Percentiles rank a stretch among this genome's conserved stretches.
Evolutionary conservation across 2,797 vertebrate species (phyloP).

Genomic region (Intellagama lesueurii): DNA sequence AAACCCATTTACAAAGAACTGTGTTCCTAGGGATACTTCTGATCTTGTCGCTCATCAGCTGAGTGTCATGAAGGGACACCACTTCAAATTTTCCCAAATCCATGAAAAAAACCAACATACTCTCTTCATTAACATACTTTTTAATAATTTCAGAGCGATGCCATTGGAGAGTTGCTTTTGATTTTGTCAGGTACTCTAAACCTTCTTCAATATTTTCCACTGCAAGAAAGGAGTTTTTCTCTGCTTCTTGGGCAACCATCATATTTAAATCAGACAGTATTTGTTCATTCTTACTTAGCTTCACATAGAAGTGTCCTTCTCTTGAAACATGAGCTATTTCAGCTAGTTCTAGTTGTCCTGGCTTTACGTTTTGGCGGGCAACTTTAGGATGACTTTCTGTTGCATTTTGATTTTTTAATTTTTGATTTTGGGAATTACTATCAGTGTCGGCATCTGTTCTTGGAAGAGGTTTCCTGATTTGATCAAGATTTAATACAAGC

Average conservation of each 20-base stretch:
- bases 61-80: conserved; percentile 69
- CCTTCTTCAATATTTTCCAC: conserved; percentile 75
- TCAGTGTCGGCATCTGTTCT: not conserved
- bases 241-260: conserved; percentile 67
- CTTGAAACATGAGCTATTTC: conserved; percentile 75
- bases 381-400: conserved; percentile 11
- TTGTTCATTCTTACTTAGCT: conserved; percentile 70
- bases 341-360: conserved; percentile 73
- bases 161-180: conserved; percentile 71
- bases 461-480: not conserved
- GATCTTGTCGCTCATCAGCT: conserved; percentile 58
- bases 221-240: conserved; percentile 51
- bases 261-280: conserved; percentile 65
- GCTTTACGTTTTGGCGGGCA: conserved; percentile 61
- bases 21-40: conserved; percentile 76
- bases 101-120: conserved; percentile 78
- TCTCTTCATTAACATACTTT: conserved; percentile 51
- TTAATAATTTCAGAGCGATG: conserved; percentile 77
- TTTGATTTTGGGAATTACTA: not conserved
- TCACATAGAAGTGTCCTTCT: conserved; percentile 77
- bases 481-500: not conserved
- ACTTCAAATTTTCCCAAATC: conserved; percentile 78
- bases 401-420: not conserved
- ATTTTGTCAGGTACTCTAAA: conserved; percentile 80
- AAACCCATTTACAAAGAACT: conserved; percentile 79